These are phyloP conservation scores for Ethmia dodecea DNA, from an alignment of 2,888 invertebrate genomes.

Conservation along the genomic window DNA sequence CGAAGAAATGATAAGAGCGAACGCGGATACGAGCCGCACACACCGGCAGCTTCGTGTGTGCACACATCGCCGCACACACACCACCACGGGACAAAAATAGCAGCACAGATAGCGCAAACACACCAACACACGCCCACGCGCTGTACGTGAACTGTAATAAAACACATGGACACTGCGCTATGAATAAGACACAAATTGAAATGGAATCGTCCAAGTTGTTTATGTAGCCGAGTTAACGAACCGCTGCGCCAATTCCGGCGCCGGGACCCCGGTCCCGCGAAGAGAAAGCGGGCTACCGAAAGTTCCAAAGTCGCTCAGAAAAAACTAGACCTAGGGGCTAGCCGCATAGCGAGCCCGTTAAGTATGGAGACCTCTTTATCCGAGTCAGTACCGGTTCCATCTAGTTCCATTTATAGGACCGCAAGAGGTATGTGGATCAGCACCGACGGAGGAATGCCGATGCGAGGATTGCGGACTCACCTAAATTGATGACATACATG, in stretches of 20 bases:
- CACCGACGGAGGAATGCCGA: conserved; percentile 36
- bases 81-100: conserved; percentile 51
- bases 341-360: conserved; percentile 17
- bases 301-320: conserved; percentile 19
- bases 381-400: conserved; percentile 54
- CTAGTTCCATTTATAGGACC: conserved; percentile 61
- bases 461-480: conserved; percentile 63
- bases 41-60: conserved; percentile 21
- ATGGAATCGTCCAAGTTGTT: conserved; percentile 58
- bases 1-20: conserved; percentile 63
- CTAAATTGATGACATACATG: conserved; percentile 78
- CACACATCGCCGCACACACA: conserved; percentile 23
- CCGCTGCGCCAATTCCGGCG: conserved; percentile 21
- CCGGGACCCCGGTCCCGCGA: conserved; percentile 13
- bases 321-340: conserved; percentile 38
- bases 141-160: conserved; percentile 71
- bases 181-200: conserved; percentile 65
- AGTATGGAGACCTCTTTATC: conserved; percentile 28
- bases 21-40: conserved; percentile 62
- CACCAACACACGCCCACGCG: conserved; percentile 73
- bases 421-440: conserved; percentile 47
- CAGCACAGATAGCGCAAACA: conserved; percentile 70
- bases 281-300: conserved; percentile 47
- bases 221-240: conserved; percentile 33
- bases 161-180: conserved; percentile 49